These are phyloP conservation scores for Hormaphis cornu DNA, from an alignment of 1,140 invertebrate species.

Conservation along the genomic window DNA sequence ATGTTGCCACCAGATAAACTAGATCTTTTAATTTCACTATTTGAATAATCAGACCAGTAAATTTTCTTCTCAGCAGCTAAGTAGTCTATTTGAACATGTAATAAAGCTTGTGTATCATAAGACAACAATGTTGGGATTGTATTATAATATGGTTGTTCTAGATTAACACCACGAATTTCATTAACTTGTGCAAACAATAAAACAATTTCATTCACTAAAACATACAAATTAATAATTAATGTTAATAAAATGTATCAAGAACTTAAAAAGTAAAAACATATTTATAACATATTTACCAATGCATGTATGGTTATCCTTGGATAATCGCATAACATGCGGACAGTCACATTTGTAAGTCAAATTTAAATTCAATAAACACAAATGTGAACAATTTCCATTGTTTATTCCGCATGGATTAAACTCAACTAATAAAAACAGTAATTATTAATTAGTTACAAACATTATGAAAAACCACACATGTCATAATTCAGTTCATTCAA, in stretches of 20 bases:
- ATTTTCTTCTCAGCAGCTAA: constrained; percentile 54
- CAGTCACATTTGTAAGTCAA: constrained; percentile 58
- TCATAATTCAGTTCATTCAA: too few relatives aligned
- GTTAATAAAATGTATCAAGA: too few relatives aligned
- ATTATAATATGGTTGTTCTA: constrained; percentile 61
- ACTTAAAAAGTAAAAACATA: background rate
- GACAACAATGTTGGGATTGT: constrained; percentile 62
- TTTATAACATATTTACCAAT: constrained; percentile 45
- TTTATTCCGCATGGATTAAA: constrained; percentile 49
- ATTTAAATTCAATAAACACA: constrained; percentile 55
- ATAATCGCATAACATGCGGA: constrained; percentile 67
- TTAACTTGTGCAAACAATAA: constrained; percentile 62
- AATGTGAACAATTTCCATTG: constrained; percentile 55
- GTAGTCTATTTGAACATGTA: constrained; percentile 60
- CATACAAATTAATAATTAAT: background rate
- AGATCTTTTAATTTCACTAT: constrained; percentile 63
- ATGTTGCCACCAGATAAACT: constrained; percentile 56
- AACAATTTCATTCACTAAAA: constrained; percentile 60
- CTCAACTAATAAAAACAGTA: constrained; percentile 39
- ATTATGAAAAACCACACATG: too few relatives aligned
- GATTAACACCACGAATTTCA: constrained; percentile 74
- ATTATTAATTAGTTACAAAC: background rate
- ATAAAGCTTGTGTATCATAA: constrained; percentile 48
- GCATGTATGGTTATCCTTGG: constrained; percentile 54
- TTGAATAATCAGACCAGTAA: constrained; percentile 68